Conservation (phyloP, 2,797 vertebrate genomes). For the Sciurus vulgaris region DNA sequence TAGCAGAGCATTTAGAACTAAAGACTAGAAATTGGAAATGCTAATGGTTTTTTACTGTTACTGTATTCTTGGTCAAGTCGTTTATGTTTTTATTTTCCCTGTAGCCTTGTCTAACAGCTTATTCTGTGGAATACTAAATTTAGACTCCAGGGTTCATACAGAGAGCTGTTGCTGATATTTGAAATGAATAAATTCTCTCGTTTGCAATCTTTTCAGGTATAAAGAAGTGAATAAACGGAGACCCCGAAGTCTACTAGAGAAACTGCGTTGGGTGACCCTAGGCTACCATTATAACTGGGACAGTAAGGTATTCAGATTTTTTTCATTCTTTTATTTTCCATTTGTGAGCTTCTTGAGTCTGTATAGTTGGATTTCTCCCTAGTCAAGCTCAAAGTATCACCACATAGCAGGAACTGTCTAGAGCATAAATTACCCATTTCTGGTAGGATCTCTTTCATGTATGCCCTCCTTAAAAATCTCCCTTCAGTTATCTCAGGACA, state of each 20-base stretch:
- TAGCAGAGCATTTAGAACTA: constrained; percentile 31
- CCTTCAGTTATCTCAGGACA: not conserved
- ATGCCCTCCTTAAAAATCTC: constrained; percentile 11
- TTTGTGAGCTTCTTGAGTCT: not conserved
- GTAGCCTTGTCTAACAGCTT: not conserved
- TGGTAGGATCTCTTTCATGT: not conserved
- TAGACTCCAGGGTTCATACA: not conserved
- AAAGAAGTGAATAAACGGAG: constrained; percentile 86
- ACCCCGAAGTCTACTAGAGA: constrained; percentile 93
- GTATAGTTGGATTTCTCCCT: constrained; percentile 21
- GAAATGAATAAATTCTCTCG: constrained; percentile 1
- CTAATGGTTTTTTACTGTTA: constrained; percentile 23
- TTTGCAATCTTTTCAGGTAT: constrained; percentile 85
- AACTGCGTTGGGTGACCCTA: constrained; percentile 97
- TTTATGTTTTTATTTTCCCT: constrained; percentile 24
- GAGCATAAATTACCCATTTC: not conserved
- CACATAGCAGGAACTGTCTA: not conserved
- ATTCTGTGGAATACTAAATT: not conserved
- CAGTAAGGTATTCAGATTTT: constrained; percentile 91
- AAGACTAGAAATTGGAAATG: constrained; percentile 36
- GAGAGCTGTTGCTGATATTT: not conserved
- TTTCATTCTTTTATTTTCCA: constrained; percentile 37
- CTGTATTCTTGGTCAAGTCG: not conserved
- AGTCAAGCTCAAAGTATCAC: not conserved
- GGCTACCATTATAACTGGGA: constrained; percentile 99